phyloP scores from a whole-genome alignment of 2,797 vertebrate species.

The Eidolon dupreanum region DNA sequence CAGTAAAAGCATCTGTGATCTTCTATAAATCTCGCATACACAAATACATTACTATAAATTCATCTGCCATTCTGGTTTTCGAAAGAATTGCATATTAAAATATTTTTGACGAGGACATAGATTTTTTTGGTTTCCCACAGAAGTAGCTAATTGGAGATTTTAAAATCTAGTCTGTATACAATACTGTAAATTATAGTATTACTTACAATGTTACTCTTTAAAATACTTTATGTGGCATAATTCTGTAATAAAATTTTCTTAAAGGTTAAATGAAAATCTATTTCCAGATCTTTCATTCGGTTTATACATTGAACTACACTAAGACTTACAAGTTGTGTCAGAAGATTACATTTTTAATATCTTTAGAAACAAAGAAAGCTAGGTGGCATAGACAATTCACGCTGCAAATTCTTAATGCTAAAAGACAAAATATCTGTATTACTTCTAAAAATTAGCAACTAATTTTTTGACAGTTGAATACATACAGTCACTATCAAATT shows the following conservation, averaged over 20 bases:
- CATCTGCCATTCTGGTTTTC: not conserved
- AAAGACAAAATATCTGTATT: not conserved
- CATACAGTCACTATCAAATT: not conserved
- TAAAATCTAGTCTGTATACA: not conserved
- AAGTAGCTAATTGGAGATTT: not conserved
- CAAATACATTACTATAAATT: not conserved
- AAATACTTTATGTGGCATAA: not conserved
- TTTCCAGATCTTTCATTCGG: not conserved
- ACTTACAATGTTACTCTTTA: not conserved
- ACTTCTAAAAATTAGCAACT: conserved; percentile 10
- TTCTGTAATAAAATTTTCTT: not conserved
- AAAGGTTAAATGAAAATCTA: conserved; percentile 14
- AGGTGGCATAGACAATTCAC: not conserved
- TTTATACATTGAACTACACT: not conserved
- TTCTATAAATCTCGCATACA: not conserved
- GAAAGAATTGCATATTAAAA: not conserved
- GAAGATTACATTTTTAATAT: not conserved
- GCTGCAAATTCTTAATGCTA: not conserved
- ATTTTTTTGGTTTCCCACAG: not conserved
- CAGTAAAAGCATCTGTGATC: not conserved
- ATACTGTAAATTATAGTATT: not conserved
- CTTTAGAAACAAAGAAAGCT: not conserved
- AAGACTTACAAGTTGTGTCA: not conserved
- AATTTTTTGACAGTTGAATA: not conserved
- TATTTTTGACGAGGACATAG: not conserved